phyloP scores from a whole-genome alignment of 2,888 invertebrate species.

The Lutraria lutraria region DNA sequence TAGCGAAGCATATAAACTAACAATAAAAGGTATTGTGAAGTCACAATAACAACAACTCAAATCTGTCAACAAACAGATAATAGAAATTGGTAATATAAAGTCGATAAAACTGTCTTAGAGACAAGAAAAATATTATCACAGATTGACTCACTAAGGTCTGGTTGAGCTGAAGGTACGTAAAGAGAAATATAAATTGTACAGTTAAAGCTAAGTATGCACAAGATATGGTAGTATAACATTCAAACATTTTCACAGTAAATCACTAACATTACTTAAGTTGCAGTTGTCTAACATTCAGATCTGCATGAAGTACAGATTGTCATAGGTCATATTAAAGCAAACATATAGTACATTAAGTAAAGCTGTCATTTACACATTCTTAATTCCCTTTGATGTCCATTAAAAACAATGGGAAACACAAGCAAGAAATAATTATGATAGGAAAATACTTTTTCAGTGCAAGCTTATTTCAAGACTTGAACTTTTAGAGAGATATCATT shows the following conservation, averaged over 20 bases:
- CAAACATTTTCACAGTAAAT: neutral
- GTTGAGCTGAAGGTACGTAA: conserved; percentile 66
- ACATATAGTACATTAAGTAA: neutral
- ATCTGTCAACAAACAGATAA: conserved; percentile 1
- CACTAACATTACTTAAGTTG: neutral
- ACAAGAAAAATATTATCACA: conserved; percentile 57
- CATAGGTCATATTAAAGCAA: neutral
- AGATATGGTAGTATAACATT: neutral
- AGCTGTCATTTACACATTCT: neutral
- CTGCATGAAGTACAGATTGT: neutral
- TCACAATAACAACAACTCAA: conserved; percentile 4
- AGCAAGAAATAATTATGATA: neutral
- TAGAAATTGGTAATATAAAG: conserved; percentile 15
- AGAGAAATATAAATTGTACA: conserved; percentile 37
- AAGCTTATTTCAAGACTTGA: too few species aligned
- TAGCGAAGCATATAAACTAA: neutral
- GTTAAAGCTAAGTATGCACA: neutral
- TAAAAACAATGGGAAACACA: neutral
- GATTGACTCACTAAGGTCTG: conserved; percentile 65
- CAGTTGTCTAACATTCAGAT: neutral
- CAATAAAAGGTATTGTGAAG: neutral
- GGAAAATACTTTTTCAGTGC: too few species aligned
- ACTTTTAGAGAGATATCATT: too few species aligned
- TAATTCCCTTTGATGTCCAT: neutral
- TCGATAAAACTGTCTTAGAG: conserved; percentile 35